Evolutionary conservation across 2,888 invertebrate genomes (phyloP), one percentile per base, ranked within the genome.

Genomic region (Lasioglossum leucozonium): DNA sequence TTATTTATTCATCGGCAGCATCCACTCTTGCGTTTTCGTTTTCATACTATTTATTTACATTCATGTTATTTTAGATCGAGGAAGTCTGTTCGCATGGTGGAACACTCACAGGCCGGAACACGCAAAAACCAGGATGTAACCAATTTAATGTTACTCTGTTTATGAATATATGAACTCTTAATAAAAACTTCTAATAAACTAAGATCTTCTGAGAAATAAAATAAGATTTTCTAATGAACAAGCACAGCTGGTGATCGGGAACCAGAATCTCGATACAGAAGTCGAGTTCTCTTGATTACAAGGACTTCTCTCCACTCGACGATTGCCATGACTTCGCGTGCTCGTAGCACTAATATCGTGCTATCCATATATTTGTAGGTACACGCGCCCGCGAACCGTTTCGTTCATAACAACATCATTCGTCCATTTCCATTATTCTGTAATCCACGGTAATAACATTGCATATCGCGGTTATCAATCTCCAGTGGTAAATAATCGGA

Each of bases 381-480:
- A 0, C 26, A 4, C 26, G 6, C 58, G 58, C 4, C 26, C 6
- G 58, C 26, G 26, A 30, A 30, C 58, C 16, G 58, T 13, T 30
- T 62, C 58, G n/a, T 30, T 62, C 5, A 6, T 13, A 62, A 62
- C 58, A 30, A 30, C 30, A 30, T 26, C 16, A 62, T 30, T 30
- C 30, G 16, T 2, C 6, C 26, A 6, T 62, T 62, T 62, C 62
- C 62, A 62, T 62, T 62, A 62, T 30, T 34, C 10, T 8, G 65
- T 65, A 65, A 65, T 65, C 65, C 65, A 22, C 18, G 62, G 0
- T 26, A 30, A 34, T 65, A 34, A 6, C 26, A 62, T 62, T 16
- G 62, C 62, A 3, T 30, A 62, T 65, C 65, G 65, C 16, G 18
- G 34, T 65, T 65, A 65, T 65, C 37, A 65, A 65, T 65, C 65